Evolutionary conservation across 2,888 invertebrate genomes (phyloP).

Genomic region (Eledona agricola): DNA sequence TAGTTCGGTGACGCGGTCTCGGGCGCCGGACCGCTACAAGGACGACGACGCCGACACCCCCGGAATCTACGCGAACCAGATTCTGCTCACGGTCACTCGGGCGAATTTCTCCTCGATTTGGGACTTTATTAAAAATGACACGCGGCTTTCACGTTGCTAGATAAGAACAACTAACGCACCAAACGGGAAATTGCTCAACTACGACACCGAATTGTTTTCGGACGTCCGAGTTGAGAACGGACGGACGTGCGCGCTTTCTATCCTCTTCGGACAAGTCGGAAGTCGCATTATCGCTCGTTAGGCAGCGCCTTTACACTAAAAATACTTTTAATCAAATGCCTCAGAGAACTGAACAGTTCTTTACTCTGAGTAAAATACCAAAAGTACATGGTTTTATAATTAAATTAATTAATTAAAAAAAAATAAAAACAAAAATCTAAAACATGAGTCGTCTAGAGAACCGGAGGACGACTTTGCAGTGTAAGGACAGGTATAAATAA

Average conservation of each 20-base stretch:
- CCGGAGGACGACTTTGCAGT: too few relatives aligned
- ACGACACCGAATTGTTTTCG: constrained; percentile 22
- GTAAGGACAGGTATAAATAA: too few relatives aligned
- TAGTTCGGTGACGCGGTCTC: constrained; percentile 26
- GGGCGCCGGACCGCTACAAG: constrained; percentile 21
- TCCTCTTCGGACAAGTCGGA: too few relatives aligned
- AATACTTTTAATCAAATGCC: too few relatives aligned
- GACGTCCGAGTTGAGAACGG: background rate
- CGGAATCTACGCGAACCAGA: constrained; percentile 44
- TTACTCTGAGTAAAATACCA: too few relatives aligned
- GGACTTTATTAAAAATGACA: constrained; percentile 62
- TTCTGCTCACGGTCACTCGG: constrained; percentile 59
- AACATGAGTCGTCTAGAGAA: too few relatives aligned
- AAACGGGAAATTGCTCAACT: constrained; percentile 51
- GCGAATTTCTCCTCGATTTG: constrained; percentile 57
- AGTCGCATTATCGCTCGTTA: too few relatives aligned
- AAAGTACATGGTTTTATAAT: too few relatives aligned
- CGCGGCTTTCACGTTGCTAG: constrained; percentile 64
- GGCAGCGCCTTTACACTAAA: too few relatives aligned
- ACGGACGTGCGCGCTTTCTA: background rate
- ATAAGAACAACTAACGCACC: constrained; percentile 54
- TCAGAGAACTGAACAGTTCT: too few relatives aligned
- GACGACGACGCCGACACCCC: constrained; percentile 42
- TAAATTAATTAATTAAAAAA: too few relatives aligned
- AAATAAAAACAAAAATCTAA: too few relatives aligned